A percentile compares a stretch with the other conserved stretches of the same genome.
phyloP scores from a whole-genome alignment of 2,797 vertebrate species.

The Psittacula echo region DNA sequence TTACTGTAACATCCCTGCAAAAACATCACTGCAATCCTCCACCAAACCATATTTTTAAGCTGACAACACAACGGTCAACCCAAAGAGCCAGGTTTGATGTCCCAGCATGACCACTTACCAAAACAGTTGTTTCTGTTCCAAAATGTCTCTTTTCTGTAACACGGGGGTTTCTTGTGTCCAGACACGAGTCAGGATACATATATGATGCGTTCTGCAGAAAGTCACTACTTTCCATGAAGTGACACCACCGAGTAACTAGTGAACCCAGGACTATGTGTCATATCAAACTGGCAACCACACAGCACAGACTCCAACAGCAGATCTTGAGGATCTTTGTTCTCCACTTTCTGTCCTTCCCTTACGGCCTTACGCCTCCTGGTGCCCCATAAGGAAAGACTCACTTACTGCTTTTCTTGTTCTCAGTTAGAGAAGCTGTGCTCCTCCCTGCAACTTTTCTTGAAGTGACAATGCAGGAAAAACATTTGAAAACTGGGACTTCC shows the following conservation, averaged over 20 bases:
- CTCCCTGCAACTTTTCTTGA: background rate
- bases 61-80: background rate
- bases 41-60: constrained; percentile 58
- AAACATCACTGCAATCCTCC: background rate
- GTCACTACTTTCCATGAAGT: background rate
- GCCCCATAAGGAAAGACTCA: background rate
- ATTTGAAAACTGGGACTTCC: background rate
- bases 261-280: background rate
- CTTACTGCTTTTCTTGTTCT: background rate
- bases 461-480: background rate
- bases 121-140: background rate
- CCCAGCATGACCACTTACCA: background rate
- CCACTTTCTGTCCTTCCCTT: background rate
- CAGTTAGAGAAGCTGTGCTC: background rate
- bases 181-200: background rate
- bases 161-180: background rate
- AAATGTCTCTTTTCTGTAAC: background rate
- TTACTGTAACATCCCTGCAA: background rate
- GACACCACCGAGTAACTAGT: background rate
- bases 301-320: background rate
- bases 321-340: no score
- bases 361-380: background rate
- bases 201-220: background rate
- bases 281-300: background rate
- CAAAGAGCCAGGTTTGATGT: background rate